Percentiles rank a stretch among this genome's conserved stretches.
Conservation (phyloP, 35 echinoderm and acorn worm genomes). For the Eucidaris tribuloides region DNA sequence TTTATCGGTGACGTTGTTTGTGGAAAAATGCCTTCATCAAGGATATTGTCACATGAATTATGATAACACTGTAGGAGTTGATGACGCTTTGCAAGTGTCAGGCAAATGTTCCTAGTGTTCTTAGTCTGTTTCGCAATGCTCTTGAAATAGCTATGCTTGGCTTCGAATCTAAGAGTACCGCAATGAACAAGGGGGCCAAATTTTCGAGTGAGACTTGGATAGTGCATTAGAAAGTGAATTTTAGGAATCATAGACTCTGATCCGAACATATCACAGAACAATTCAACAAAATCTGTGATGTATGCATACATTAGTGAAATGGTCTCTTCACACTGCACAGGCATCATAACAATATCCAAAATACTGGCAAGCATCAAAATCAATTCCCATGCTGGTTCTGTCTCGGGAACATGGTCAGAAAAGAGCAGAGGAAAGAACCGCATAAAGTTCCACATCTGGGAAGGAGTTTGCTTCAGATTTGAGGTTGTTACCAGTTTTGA, state of each 20-base stretch:
- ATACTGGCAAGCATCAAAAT: background rate
- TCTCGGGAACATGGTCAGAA: background rate
- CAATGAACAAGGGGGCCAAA: constrained; percentile 40
- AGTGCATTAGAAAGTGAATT: constrained; percentile 37
- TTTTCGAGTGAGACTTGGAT: constrained; percentile 12
- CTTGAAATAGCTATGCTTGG: constrained; percentile 40
- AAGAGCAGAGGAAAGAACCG: background rate
- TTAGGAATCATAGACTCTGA: background rate
- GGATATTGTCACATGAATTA: background rate
- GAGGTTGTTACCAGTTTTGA: background rate
- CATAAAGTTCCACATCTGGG: background rate
- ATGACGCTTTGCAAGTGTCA: background rate
- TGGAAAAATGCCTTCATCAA: background rate
- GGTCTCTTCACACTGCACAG: background rate
- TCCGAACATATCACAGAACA: background rate
- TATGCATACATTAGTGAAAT: background rate
- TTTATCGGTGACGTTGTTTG: background rate
- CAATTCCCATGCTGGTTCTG: background rate
- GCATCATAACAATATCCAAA: background rate
- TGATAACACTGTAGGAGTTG: background rate
- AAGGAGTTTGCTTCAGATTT: background rate
- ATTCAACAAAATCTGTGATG: background rate
- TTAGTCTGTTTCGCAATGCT: constrained; percentile 17
- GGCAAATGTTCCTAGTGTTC: constrained; percentile 14
- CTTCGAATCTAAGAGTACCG: constrained; percentile 36